Percentiles rank a stretch among this genome's conserved stretches.
These are phyloP conservation scores for Lampris incognitus DNA, from an alignment of 2,113 vertebrate species.

Conservation along the genomic window DNA sequence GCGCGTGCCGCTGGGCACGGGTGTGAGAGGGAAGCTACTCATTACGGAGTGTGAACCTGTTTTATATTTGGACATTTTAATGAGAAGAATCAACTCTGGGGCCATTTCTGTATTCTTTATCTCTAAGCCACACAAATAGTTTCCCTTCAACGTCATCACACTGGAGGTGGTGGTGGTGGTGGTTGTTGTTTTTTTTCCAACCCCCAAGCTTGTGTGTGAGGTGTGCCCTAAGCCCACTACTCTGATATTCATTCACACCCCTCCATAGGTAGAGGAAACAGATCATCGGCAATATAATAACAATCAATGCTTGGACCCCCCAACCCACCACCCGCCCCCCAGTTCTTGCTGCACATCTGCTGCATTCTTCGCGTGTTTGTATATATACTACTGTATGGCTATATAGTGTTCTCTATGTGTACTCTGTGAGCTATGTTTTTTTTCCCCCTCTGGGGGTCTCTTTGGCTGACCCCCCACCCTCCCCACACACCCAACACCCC, in stretches of 20 bases:
- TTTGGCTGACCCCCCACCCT: conserved; percentile 64
- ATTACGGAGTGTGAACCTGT: conserved; percentile 52
- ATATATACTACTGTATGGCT: conserved; percentile 46
- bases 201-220: conserved; percentile 10
- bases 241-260: conserved; percentile 72
- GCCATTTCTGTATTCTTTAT: conserved; percentile 42
- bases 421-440: conserved; percentile 69
- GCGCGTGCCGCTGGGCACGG: neutral
- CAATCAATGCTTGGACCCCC: conserved; percentile 74
- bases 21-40: conserved; percentile 6
- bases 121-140: neutral
- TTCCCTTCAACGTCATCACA: neutral
- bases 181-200: neutral
- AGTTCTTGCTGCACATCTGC: conserved; percentile 56
- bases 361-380: conserved; percentile 60
- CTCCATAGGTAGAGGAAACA: conserved; percentile 75
- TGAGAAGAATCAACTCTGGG: conserved; percentile 40
- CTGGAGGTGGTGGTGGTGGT: neutral
- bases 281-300: conserved; percentile 79
- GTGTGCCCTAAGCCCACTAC: conserved; percentile 48
- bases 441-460: conserved; percentile 69
- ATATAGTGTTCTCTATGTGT: conserved; percentile 71
- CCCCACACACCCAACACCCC: conserved; percentile 34
- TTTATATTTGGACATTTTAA: conserved; percentile 48
- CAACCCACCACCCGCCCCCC: conserved; percentile 19